Evolutionary conservation across 2,888 invertebrate species (phyloP), one percentile per base, ranked within the genome.

Genomic region (Drosophila algonquin): DNA sequence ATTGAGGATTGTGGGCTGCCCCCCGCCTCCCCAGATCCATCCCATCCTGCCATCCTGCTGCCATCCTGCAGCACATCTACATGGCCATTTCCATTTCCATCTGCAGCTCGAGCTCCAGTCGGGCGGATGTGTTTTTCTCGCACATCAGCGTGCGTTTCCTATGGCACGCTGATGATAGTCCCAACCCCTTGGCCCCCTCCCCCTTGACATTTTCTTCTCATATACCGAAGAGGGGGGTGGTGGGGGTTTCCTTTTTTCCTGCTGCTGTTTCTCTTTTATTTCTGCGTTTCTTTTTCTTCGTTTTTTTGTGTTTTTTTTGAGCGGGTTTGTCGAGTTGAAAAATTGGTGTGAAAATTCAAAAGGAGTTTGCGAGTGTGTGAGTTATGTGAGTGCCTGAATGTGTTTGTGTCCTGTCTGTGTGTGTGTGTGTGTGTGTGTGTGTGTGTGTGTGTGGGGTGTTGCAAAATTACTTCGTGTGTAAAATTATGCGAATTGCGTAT

Each of bases 341-440:
- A 90, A 90, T 91, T 90, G 90, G 82, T 91, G 90, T 82, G 90
- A 90, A 90, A 91, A 90, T 90, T 85, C 84, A 84, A 87, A 91
- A 90, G 81, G 90, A 90, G 89, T 70, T 89, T 89, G 80, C 90
- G 71, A 87, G 76, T 83, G 90, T 77, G 75, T 76, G 75, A 72
- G 76, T 76, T 76, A 76, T 76, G 75, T 59, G 47, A 30, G 72
- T 30, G 60, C 24, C 51, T 53, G 56, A 21, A 21, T 48, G 60
- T 40, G 51, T 45, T 10, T 55, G 44, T 44, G 27, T 9, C 21
- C 27, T 21, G 21, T 21, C 21, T 18, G 18, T 24, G 24, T 55
- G 16, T 32, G 9, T 32, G 32, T 47, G 52, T 35, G 0, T n/a
- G n/a, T n/a, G n/a, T n/a, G n/a, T n/a, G 24, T 52, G 27, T 18